Base-by-base conservation (phyloP, 1,140 invertebrate genomes). In the Tetranychus cinnabarinus region DNA sequence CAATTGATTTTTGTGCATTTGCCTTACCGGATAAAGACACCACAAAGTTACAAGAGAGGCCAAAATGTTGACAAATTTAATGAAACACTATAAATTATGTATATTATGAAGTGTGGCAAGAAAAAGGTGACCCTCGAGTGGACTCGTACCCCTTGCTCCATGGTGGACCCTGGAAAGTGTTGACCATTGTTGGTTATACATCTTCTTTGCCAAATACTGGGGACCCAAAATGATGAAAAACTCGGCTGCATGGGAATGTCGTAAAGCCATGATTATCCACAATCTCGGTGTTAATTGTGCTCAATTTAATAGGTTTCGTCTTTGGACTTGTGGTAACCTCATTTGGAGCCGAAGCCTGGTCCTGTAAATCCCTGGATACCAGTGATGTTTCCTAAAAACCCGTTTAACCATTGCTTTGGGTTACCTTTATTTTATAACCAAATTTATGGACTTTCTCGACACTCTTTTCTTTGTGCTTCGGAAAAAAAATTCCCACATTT, bases 181-280 rank as follows among this genome's bases (percentile, higher is more conserved):
- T 54, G 13, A 35, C 57, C 12, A 46, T 63, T 15, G 48, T 61
- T 37, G 39, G 57, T 52, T 79, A 64, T 91, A 89, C 74, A 86
- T 82, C 54, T 84, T 85, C 68, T 85, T 87, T 69, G 83, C 86
- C 59, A 84, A 66, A 62, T 62, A 62, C 39, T 70, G 88, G 59
- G 88, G 88, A 12, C 86, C 86, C 55, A 80, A 80, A 67, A 72
- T 83, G 58, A 92, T 92, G 88, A 81, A 85, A 71, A 81, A 87
- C 70, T 78, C 86, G 66, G 82, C 86, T 73, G 82, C 88, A 3
- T 83, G 85, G 69, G 79, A 88, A 64, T 42, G 35, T 36, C 35
- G 39, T n/a, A 15, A 13, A 23, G 56, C 39, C 7, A 57, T 57
- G 35, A 37, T 57, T 23, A 3, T 57, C 3, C 39, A 57, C 56